Evolutionary conservation across 1,140 invertebrate species (phyloP).

Genomic region (Achroia grisella): DNA sequence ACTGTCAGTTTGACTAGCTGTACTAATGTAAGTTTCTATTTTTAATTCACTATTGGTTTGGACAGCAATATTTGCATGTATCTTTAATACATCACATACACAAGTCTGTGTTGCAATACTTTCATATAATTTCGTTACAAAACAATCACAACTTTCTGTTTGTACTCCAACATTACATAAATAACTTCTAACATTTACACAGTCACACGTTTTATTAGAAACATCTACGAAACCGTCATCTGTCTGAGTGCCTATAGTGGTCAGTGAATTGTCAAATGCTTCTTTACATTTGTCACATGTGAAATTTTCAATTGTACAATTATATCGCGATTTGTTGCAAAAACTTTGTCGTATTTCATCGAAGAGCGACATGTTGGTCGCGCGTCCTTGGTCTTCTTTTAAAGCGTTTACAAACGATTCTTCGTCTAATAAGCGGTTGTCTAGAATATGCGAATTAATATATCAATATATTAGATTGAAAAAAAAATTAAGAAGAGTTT

Average conservation of each 20-base stretch:
- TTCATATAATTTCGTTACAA: too few species aligned
- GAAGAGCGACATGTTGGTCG: conserved; percentile 51
- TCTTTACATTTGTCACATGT: conserved; percentile 20
- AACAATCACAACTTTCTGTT: too few species aligned
- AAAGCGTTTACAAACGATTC: conserved; percentile 50
- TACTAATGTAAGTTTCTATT: too few species aligned
- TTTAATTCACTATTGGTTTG: too few species aligned
- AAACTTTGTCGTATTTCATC: conserved; percentile 59
- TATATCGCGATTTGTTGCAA: conserved; percentile 32
- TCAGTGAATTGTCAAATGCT: conserved; percentile 12
- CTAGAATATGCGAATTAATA: conserved; percentile 27
- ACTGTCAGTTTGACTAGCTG: conserved; percentile 8
- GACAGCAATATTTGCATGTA: too few species aligned
- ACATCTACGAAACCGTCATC: conserved; percentile 4
- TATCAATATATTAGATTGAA: background rate
- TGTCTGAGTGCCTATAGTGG: conserved; percentile 31
- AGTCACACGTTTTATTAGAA: too few species aligned
- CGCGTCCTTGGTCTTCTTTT: conserved; percentile 44
- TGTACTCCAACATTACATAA: too few species aligned
- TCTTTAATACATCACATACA: too few species aligned
- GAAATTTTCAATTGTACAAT: conserved; percentile 15
- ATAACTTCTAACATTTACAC: too few species aligned
- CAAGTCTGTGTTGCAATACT: too few species aligned
- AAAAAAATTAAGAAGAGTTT: conserved; percentile 7
- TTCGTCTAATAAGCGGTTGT: conserved; percentile 52